phyloP scores from a whole-genome alignment of 2,113 vertebrate genomes.

The Tricholaema leucomelas region DNA sequence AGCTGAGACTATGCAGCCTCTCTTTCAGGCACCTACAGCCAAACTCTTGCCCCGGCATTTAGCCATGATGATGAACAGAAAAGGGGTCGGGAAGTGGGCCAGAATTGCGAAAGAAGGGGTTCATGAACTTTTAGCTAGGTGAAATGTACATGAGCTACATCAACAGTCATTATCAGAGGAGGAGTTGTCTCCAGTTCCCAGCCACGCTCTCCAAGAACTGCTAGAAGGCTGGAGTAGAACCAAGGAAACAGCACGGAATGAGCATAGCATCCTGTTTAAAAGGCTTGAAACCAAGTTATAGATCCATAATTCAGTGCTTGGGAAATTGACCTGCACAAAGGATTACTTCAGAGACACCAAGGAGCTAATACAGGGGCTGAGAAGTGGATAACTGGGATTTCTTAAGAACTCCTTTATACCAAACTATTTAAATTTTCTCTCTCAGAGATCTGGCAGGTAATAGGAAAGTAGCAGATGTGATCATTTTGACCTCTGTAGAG shows the following conservation, averaged over 20 bases:
- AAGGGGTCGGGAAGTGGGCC: neutral
- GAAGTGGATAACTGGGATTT: neutral
- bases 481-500: neutral
- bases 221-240: neutral
- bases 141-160: neutral
- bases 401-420: neutral
- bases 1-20: neutral
- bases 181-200: neutral
- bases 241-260: neutral
- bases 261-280: neutral
- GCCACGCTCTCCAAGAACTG: neutral
- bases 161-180: conserved; percentile 4
- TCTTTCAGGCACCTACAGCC: neutral
- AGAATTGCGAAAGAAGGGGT: conserved; percentile 42
- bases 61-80: neutral
- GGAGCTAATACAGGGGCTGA: neutral
- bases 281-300: neutral
- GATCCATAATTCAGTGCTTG: neutral
- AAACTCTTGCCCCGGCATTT: neutral
- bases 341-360: neutral
- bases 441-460: neutral
- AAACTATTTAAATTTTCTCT: neutral
- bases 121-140: conserved; percentile 15
- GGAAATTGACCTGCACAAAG: neutral
- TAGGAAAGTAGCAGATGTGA: neutral